phyloP scores from a whole-genome alignment of 2,113 vertebrate genomes.

The Pelusios castaneus region DNA sequence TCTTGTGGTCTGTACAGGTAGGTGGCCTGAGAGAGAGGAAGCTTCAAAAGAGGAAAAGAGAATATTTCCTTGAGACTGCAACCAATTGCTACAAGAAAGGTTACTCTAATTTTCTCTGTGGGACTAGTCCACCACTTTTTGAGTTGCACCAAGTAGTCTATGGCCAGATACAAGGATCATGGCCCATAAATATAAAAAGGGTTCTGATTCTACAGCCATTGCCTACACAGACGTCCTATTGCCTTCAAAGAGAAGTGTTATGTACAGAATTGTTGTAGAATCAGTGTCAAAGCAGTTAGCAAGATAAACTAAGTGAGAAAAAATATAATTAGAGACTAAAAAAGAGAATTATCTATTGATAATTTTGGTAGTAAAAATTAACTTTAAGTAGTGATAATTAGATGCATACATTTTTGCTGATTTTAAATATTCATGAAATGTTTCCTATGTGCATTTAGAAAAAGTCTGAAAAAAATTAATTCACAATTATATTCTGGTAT shows the following conservation, averaged over 20 bases:
- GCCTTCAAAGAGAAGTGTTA: not conserved
- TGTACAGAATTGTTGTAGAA: not conserved
- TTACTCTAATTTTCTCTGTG: not conserved
- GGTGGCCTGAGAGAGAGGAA: not conserved
- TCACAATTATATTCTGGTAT: conserved; percentile 2
- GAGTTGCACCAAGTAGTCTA: not conserved
- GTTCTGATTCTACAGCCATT: not conserved
- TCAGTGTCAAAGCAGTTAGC: not conserved
- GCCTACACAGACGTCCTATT: not conserved
- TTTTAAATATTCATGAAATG: not conserved
- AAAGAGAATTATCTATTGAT: not conserved
- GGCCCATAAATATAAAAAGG: not conserved
- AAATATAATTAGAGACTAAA: not conserved
- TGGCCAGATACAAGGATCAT: not conserved
- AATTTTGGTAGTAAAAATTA: not conserved
- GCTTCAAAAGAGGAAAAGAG: not conserved
- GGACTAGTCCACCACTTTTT: not conserved
- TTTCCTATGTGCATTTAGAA: rapidly evolving
- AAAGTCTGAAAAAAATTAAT: not conserved
- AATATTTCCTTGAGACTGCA: not conserved
- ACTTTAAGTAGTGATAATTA: not conserved
- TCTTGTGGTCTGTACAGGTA: not conserved
- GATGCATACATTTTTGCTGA: not conserved
- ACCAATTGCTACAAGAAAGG: not conserved
- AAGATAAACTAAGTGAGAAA: not conserved